Base-by-base conservation (phyloP, 2,888 invertebrate species). In the Sclerodermus sp. region DNA sequence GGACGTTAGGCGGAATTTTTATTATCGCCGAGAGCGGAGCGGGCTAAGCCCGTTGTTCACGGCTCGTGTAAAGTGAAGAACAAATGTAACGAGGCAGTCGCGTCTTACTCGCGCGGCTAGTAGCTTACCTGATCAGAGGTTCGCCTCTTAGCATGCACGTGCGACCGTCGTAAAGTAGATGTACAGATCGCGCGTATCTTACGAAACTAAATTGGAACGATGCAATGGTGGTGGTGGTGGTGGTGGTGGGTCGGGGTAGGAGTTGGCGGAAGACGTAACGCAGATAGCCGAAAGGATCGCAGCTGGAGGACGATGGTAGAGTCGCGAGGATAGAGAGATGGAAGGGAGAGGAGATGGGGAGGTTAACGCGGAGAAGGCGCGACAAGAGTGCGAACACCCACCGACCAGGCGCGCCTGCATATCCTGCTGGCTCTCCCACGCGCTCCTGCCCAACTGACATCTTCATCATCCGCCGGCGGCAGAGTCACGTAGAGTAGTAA, bases 391-490 rank as follows among this genome's bases (percentile, higher is more conserved):
- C 63, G 62, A 73, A 73, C 71, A 69, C 67, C 67, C 59, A 70
- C 67, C 61, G 57, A 58, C 56, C 57, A 53, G 61, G 55, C 62
- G 59, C 57, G 57, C 50, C 53, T 53, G 43, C 49, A 52, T n/a
- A 23, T 23, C 68, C 72, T 67, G 67, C 64, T 68, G 66, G 63
- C 64, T 72, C 72, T 71, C 74, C 74, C 74, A 74, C 74, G 72
- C 74, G 53, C 64, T 60, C 61, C 47, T 58, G 55, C 45, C 56
- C 64, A 60, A 60, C 61, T 64, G 68, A 74, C 71, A 67, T 74
- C 74, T 74, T 73, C 70, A 74, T 74, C 74, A 67, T 68, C 57
- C 58, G 48, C 59, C 60, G 56, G 44, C 50, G 51, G 45, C 48
- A 55, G 44, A 54, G 43, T 58, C 47, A 50, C 58, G 54, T 55